Base-by-base conservation (phyloP, 2,888 invertebrate genomes). In the Dolomedes plantarius region DNA sequence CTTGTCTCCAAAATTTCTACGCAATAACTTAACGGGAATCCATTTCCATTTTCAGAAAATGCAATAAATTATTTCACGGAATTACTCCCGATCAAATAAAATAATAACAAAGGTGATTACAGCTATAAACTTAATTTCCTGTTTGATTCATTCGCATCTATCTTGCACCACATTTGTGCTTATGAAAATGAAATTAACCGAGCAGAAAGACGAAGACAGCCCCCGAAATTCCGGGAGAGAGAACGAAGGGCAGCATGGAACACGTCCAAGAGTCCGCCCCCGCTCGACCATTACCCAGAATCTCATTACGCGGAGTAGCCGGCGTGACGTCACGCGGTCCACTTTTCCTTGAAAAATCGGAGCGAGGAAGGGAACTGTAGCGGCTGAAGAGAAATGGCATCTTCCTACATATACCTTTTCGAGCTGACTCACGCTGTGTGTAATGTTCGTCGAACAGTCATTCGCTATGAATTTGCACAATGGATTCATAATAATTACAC, bases 271-370 rank as follows among this genome's bases (percentile, higher is more conserved):
- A n/a, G n/a, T 27, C 80, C 65, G 56, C 80, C 56, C 36, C 29
- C 74, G n/a, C 73, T 31, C 31, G 64, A 65, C 31, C 32, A 16
- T 39, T 73, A 19, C 67, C 28, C n/a, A 41, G 50, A 68, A 67
- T 69, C 32, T 80, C 80, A 80, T 80, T 80, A 80, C 28, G 65
- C 56, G 27, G 46, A 80, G 74, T 68, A 28, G 28, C 11, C n/a
- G 56, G 3, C 9, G 19, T 67, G 67, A 29, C 56, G 68, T 77
- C 56, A 77, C 9, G 16, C 29, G 67, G 41, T 31, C 32, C 65
- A 11, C 41, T 27, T 46, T 28, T 71, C 46, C 29, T 46, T 19
- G 46, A 71, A 71, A 67, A 69, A 39, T n/a, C 36, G 36, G 7
- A 16, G 41, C 29, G 11, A 71, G 29, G 65, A 23, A 23, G 23